Conservation (phyloP, 2,113 vertebrate genomes). For the Lagopus leucura region DNA sequence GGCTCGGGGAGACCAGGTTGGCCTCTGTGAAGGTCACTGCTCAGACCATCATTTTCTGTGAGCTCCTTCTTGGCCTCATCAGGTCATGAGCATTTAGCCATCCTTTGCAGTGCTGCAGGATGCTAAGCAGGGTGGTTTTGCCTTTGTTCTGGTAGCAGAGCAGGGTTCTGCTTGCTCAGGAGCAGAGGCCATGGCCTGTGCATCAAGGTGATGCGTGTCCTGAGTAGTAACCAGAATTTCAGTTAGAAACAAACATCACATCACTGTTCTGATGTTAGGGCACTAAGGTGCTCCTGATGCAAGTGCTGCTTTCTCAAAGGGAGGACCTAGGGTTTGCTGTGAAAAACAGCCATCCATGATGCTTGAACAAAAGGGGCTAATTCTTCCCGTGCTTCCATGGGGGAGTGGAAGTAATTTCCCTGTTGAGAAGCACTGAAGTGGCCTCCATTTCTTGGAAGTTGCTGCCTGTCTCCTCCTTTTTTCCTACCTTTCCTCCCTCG, state of each 20-base stretch:
- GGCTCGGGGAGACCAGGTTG: neutral
- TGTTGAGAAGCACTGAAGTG: neutral
- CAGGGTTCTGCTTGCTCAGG: neutral
- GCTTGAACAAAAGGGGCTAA: neutral
- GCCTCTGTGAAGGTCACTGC: neutral
- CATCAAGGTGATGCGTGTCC: fast-evolving
- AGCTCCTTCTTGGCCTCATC: neutral
- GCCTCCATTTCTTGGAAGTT: neutral
- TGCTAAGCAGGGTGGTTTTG: neutral
- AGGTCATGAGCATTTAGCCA: neutral
- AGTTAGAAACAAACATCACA: neutral
- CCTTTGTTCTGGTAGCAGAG: neutral
- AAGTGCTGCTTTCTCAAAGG: neutral
- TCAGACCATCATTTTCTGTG: neutral
- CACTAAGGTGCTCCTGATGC: neutral
- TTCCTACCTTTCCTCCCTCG: neutral
- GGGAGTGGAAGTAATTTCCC: neutral
- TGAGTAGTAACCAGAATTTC: neutral
- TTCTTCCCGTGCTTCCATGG: neutral
- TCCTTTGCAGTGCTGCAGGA: neutral
- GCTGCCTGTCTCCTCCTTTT: neutral
- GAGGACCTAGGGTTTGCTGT: neutral
- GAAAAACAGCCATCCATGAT: neutral
- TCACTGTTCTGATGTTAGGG: neutral
- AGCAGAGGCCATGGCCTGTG: fast-evolving